These are phyloP conservation scores for Podarcis muralis DNA, from an alignment of 2,113 vertebrate species.

Conservation along the genomic window DNA sequence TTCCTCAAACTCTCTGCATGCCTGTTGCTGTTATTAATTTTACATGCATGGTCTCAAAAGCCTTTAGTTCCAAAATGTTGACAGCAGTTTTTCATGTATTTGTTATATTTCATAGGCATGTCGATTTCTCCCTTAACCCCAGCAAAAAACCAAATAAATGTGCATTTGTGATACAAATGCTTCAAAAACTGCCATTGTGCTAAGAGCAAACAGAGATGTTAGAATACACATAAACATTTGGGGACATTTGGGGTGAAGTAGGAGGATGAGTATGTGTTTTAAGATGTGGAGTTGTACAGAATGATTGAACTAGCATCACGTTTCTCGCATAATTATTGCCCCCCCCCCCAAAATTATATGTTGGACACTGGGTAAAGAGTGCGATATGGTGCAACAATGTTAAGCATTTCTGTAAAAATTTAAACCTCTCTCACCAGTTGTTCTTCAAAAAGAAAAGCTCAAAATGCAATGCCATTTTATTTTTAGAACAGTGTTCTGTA, in stretches of 20 bases:
- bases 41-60: background rate
- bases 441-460: background rate
- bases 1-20: background rate
- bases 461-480: background rate
- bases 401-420: background rate
- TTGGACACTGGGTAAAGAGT: background rate
- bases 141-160: background rate
- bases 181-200: rapidly evolving
- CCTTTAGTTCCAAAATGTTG: conserved; percentile 19
- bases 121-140: rapidly evolving
- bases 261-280: background rate
- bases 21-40: background rate
- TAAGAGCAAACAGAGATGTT: background rate
- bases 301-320: background rate
- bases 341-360: background rate
- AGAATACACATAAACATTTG: background rate
- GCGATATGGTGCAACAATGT: background rate
- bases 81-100: background rate
- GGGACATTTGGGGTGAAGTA: background rate
- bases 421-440: background rate
- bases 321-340: background rate
- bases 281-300: background rate
- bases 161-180: rapidly evolving
- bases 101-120: background rate
- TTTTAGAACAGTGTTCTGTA: background rate